Base-by-base conservation (phyloP, 1,140 invertebrate species). In the Hormaphis cornu region DNA sequence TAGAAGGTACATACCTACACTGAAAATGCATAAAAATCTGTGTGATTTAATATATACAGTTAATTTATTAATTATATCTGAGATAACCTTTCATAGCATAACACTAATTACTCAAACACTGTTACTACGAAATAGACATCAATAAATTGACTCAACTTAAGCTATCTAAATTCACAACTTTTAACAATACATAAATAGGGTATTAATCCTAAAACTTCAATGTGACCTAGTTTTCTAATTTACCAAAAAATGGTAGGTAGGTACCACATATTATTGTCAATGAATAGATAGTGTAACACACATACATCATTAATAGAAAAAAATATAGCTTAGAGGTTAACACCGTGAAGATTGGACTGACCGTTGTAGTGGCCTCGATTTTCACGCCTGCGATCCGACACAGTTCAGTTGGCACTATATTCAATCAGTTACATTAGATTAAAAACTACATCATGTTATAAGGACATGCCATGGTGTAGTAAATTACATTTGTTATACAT, bases 311-410 rank as follows among this genome's bases (percentile, higher is more conserved):
- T 28, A 61, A 12, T 58, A 24, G 16, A 44, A 14, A 46, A 63
- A 61, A 63, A 63, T 2, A 61, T 20, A 30, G n/a, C n/a, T 59
- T 63, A 46, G 58, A 63, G 58, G 58, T 63, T 61, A 61, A 12
- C 10, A 63, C 58, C 58, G n/a, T 63, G 40, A 63, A 63, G 24
- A 63, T 63, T 20, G n/a, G 18, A 63, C 16, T 63, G 40, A 63
- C 58, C 58, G 22, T 63, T 63, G 58, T 44, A 63, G 9, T 63
- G 58, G 40, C 58, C 58, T 63, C 40, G 58, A 63, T 63, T 63
- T 63, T 63, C 24, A 63, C 2, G n/a, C 37, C 8, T 63, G 58
- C 42, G 35, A 63, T 46, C 9, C 12, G 58, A 44, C 40, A 63
- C 40, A 5, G 58, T 63, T 63, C 58, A 63, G 26, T 46, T 44